Conservation (phyloP, 2,797 vertebrate genomes). For the Cheirogaleus major region DNA sequence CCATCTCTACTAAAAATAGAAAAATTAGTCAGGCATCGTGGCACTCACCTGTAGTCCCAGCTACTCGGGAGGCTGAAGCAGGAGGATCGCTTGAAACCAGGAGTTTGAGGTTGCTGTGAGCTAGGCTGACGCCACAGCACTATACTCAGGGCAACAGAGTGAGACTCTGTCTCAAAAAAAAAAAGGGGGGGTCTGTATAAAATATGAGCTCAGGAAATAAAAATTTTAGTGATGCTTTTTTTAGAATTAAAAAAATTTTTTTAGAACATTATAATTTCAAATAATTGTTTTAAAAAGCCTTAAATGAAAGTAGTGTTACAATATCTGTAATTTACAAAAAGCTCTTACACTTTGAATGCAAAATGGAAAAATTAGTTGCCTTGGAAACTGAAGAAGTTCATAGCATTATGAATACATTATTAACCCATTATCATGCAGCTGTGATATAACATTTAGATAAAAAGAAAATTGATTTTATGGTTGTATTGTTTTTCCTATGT, state of each 20-base stretch:
- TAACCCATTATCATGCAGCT: not conserved
- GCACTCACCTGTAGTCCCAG: too few relatives aligned
- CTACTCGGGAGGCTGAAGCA: too few relatives aligned
- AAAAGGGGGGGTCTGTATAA: not conserved
- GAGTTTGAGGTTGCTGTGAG: too few relatives aligned
- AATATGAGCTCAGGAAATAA: not conserved
- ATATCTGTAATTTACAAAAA: slow-evolving; percentile 18
- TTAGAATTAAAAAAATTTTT: too few relatives aligned
- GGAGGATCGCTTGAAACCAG: too few relatives aligned
- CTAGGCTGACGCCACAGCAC: too few relatives aligned
- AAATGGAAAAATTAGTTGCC: slow-evolving; percentile 31
- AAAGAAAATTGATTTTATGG: not conserved
- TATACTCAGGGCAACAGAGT: too few relatives aligned
- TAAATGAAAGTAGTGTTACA: not conserved
- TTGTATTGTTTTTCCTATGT: not conserved
- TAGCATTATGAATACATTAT: slow-evolving; percentile 5
- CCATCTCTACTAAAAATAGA: too few relatives aligned
- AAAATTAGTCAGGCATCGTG: too few relatives aligned
- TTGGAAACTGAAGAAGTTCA: slow-evolving; percentile 39
- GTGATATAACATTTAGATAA: not conserved
- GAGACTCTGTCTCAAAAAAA: too few relatives aligned
- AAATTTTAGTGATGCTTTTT: not conserved
- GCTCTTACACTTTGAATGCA: not conserved
- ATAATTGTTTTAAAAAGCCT: not conserved
- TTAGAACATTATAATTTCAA: not conserved